phyloP scores from a whole-genome alignment of 2,113 vertebrate species.

The Catharus fuscescens region DNA sequence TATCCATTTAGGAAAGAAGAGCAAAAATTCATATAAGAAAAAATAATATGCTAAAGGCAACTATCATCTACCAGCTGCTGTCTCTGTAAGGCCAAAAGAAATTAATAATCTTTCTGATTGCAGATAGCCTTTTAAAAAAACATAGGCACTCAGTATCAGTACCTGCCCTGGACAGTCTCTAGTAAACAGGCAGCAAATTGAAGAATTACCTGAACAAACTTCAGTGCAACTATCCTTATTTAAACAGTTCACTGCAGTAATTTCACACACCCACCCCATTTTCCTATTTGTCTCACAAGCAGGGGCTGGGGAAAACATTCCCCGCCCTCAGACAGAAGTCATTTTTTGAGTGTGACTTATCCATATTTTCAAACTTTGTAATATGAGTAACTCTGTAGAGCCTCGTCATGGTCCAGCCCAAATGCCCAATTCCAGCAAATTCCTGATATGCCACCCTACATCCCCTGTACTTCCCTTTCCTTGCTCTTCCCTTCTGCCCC shows the following conservation, averaged over 20 bases:
- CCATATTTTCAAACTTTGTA: conserved; percentile 41
- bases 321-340: background rate
- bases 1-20: background rate
- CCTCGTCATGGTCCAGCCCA: background rate
- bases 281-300: background rate
- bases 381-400: conserved; percentile 44
- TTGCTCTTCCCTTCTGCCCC: background rate
- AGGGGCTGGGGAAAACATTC: conserved; percentile 18
- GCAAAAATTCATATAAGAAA: background rate
- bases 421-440: background rate
- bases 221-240: background rate
- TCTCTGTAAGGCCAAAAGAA: background rate
- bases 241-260: background rate
- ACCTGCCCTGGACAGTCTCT: background rate
- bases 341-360: conserved; percentile 26
- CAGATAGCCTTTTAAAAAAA: background rate
- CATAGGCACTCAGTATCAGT: background rate
- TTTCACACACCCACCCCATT: fast-evolving
- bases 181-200: background rate
- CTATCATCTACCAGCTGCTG: background rate
- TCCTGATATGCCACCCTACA: background rate
- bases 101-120: background rate
- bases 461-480: background rate
- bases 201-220: background rate
- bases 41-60: background rate